Evolutionary conservation across 2,888 invertebrate species (phyloP).

Genomic region (Nomada hirtipes): DNA sequence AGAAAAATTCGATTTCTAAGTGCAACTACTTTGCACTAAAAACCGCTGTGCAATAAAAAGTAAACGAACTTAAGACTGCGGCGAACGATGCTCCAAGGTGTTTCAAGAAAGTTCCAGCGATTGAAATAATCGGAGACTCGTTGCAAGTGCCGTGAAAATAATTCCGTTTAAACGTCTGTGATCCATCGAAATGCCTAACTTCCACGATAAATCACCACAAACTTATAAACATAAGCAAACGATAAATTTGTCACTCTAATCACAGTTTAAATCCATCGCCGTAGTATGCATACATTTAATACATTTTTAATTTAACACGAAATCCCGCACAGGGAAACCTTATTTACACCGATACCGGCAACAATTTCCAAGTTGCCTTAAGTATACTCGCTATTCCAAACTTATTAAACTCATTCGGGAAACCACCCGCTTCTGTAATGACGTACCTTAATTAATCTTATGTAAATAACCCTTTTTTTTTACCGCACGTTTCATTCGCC

Average conservation of each 20-base stretch:
- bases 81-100: not conserved
- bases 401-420: not conserved
- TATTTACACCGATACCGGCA: not conserved
- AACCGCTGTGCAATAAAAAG: not conserved
- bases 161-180: not conserved
- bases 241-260: not conserved
- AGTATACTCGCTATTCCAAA: not conserved
- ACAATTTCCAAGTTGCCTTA: not conserved
- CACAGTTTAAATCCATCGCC: too few species aligned
- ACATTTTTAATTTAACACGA: too few species aligned
- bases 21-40: too few species aligned
- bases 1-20: too few species aligned
- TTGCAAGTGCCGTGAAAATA: constrained; percentile 3
- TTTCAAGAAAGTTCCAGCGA: constrained; percentile 10
- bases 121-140: constrained; percentile 29
- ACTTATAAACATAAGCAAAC: not conserved
- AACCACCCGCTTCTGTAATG: not conserved
- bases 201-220: not conserved
- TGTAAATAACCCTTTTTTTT: constrained; percentile 18
- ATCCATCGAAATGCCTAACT: not conserved
- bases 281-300: too few species aligned
- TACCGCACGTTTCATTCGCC: not conserved
- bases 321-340: not conserved
- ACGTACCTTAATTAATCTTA: constrained; percentile 33
- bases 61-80: not conserved